These are phyloP conservation scores for Empis livida DNA, from an alignment of 2,888 invertebrate species.

Conservation along the genomic window DNA sequence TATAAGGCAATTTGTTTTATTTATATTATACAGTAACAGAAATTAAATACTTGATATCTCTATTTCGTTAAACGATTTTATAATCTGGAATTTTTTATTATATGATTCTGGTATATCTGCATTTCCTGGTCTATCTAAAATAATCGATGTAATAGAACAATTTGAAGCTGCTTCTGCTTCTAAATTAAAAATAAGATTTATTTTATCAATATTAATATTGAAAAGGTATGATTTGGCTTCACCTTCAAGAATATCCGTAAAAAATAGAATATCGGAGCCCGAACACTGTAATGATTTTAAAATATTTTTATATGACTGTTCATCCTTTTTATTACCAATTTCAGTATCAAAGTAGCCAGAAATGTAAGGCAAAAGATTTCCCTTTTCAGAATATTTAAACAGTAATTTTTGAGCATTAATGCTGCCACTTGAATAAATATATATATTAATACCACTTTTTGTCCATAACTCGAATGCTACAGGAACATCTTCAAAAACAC, in stretches of 20 bases:
- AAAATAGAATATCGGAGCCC: slow-evolving; percentile 61
- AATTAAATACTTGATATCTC: slow-evolving; percentile 11
- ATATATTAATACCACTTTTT: slow-evolving; percentile 53
- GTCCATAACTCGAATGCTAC: slow-evolving; percentile 60
- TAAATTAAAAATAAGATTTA: slow-evolving; percentile 31
- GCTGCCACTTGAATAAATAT: slow-evolving; percentile 86
- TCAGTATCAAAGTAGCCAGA: slow-evolving; percentile 78
- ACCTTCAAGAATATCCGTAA: slow-evolving; percentile 79
- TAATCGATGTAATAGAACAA: slow-evolving; percentile 54
- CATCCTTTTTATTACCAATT: slow-evolving; percentile 67
- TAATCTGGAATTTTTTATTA: slow-evolving; percentile 39
- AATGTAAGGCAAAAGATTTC: slow-evolving; percentile 61
- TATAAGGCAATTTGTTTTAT: slow-evolving; percentile 3
- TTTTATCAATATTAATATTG: too few species aligned
- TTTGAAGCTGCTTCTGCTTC: slow-evolving; percentile 72
- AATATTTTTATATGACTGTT: slow-evolving; percentile 66
- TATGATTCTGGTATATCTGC: slow-evolving; percentile 50
- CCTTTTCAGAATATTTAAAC: slow-evolving; percentile 61
- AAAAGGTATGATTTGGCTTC: too few species aligned
- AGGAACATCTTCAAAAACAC: slow-evolving; percentile 78
- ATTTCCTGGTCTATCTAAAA: slow-evolving; percentile 73
- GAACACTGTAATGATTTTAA: slow-evolving; percentile 44
- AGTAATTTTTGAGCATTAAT: slow-evolving; percentile 80
- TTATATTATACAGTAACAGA: slow-evolving; percentile 9
- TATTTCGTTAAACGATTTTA: slow-evolving; percentile 47